Evolutionary conservation across 2,888 invertebrate genomes (phyloP).

Genomic region (Himalopsyche japonica): DNA sequence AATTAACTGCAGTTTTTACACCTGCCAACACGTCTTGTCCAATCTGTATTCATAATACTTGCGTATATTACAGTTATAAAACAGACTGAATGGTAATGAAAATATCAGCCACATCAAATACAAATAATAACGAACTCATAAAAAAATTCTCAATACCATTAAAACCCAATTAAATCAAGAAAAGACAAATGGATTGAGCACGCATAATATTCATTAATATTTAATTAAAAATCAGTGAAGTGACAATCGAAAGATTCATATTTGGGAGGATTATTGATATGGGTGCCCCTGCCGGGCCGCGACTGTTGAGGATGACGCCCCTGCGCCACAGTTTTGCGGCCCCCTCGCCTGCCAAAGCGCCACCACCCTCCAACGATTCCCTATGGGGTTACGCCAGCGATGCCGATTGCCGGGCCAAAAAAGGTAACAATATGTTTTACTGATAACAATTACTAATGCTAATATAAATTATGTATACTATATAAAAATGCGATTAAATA

Average conservation of each 20-base stretch:
- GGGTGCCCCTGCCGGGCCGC: slow-evolving; percentile 55
- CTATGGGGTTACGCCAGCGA: slow-evolving; percentile 60
- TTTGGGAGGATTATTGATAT: slow-evolving; percentile 42
- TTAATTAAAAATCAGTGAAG: neutral
- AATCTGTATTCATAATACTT: no score
- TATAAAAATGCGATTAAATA: no score
- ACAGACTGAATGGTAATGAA: no score
- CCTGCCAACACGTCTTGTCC: no score
- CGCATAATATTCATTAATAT: neutral
- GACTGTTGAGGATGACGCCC: slow-evolving; percentile 63
- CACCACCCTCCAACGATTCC: slow-evolving; percentile 50
- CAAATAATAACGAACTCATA: no score
- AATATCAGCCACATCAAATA: no score
- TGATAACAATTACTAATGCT: no score
- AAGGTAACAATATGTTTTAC: slow-evolving; percentile 51
- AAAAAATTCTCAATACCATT: no score
- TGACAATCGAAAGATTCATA: neutral
- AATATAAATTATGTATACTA: no score
- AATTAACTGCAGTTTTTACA: no score
- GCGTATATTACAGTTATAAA: no score
- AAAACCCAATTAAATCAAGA: no score
- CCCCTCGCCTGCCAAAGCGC: slow-evolving; percentile 53
- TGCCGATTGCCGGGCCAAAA: slow-evolving; percentile 60
- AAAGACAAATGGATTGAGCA: neutral
- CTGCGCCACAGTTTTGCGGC: slow-evolving; percentile 63